These are phyloP conservation scores for Amorpha juglandis DNA, from an alignment of 2,888 invertebrate genomes.

Conservation along the genomic window DNA sequence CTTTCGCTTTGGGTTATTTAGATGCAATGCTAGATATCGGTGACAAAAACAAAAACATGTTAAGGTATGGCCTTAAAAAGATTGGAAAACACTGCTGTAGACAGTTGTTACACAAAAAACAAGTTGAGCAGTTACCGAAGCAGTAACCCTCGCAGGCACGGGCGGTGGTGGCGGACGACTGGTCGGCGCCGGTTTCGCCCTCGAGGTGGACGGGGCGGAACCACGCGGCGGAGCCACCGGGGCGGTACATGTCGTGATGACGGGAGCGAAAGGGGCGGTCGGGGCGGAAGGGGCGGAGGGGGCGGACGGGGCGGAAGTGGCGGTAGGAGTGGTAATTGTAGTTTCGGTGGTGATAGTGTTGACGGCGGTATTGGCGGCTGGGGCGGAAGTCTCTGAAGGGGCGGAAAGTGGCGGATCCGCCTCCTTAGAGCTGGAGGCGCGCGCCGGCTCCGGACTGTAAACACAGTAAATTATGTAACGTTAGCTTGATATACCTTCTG, in stretches of 20 bases:
- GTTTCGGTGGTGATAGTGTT: background rate
- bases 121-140: slow-evolving; percentile 3
- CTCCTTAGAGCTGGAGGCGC: slow-evolving; percentile 50
- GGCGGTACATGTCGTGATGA: background rate
- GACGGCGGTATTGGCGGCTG: background rate
- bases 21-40: no score
- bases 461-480: slow-evolving; percentile 8
- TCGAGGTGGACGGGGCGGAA: slow-evolving; percentile 30
- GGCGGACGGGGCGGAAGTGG: slow-evolving; percentile 27
- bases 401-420: slow-evolving; percentile 36
- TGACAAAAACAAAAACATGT: no score
- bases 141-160: background rate
- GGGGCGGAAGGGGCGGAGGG: slow-evolving; percentile 2
- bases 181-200: background rate
- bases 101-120: background rate
- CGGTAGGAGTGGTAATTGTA: slow-evolving; percentile 19
- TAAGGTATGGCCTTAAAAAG: no score
- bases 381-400: slow-evolving; percentile 30
- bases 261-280: slow-evolving; percentile 1
- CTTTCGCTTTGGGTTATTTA: no score
- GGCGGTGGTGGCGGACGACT: slow-evolving; percentile 6
- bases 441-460: slow-evolving; percentile 41
- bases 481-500: slow-evolving; percentile 29
- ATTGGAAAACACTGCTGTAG: no score
- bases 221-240: slow-evolving; percentile 7